Evolutionary conservation across 2,888 invertebrate genomes (phyloP), one percentile per base, ranked within the genome.

Genomic region (Bugula neritina): DNA sequence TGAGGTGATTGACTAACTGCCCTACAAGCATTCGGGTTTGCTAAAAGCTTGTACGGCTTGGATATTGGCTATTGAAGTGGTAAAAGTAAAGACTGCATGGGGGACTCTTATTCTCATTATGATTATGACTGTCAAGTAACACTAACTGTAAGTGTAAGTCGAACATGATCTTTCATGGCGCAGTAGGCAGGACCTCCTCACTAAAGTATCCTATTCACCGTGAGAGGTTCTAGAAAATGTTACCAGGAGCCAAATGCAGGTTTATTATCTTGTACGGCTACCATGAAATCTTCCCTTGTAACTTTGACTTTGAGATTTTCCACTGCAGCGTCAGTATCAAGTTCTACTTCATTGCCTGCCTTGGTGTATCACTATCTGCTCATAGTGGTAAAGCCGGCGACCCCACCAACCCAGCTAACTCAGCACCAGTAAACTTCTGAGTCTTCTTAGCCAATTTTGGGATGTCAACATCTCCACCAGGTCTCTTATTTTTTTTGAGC

Each of bases 341-440:
- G 23, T 55, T 55, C 25, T 5, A 83, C 82, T 69, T 80, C 81
- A 57, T 77, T 77, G 35, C 80, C 43, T 43, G 84, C 85, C 86
- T 96, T 96, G 80, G 97, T 94, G 72, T n/a, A n/a, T n/a, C n/a
- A n/a, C n/a, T 95, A 87, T 29, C 95, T 88, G 86, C 96, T 96
- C 93, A 97, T 94, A 25, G 96, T 96, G 0, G 93, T 94, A 0
- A 94, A 93, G 84, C 94, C 94, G 0, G 96, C 95, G 0, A 95
- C 95, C 74, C 89, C 0, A 97, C 93, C 74, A 97, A 86, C 80
- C 96, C 95, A 86, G 97, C 97, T 54, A 97, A 81, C 84, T 97
- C 97, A 0, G 97, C 97, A 54, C 97, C 97, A 73, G 94, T 94
- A 86, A 97, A 97, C 86, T 97, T 97, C 87, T 95, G 87, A 0